Evolutionary conservation across 2,888 invertebrate species (phyloP).

Genomic region (Nomada ferruginata): DNA sequence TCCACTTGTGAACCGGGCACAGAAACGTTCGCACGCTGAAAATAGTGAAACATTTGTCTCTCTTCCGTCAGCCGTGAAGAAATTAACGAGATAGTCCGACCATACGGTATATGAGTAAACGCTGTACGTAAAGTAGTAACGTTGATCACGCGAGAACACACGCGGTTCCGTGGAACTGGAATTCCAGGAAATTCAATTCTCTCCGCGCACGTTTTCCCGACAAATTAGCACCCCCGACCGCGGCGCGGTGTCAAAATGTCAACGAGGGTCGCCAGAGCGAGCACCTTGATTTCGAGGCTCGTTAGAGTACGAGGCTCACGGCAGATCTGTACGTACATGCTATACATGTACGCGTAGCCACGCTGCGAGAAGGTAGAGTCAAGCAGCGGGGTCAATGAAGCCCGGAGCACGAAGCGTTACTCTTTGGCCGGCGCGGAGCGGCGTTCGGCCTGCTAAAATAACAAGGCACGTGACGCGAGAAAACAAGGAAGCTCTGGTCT

Average conservation of each 20-base stretch:
- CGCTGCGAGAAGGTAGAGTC: conserved; percentile 28
- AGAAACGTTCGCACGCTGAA: conserved; percentile 3
- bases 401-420: conserved; percentile 50
- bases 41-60: background rate
- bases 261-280: conserved; percentile 33
- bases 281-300: conserved; percentile 48
- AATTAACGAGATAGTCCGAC: background rate
- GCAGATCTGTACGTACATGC: background rate
- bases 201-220: background rate
- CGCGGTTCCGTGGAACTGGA: background rate
- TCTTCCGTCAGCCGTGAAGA: background rate
- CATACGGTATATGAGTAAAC: too few species aligned
- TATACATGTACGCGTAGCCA: conserved; percentile 7
- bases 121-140: background rate
- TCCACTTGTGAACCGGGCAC: conserved; percentile 1
- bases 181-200: conserved; percentile 25
- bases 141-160: conserved; percentile 17
- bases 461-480: conserved; percentile 74
- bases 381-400: conserved; percentile 63
- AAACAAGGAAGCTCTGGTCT: conserved; percentile 75
- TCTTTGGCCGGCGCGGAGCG: conserved; percentile 28
- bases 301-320: conserved; percentile 22
- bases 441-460: conserved; percentile 68
- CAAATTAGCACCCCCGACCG: conserved; percentile 38
- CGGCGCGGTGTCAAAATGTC: conserved; percentile 25